Evolutionary conservation across 1,140 invertebrate genomes (phyloP).

Genomic region (Brachystomella parvula): DNA sequence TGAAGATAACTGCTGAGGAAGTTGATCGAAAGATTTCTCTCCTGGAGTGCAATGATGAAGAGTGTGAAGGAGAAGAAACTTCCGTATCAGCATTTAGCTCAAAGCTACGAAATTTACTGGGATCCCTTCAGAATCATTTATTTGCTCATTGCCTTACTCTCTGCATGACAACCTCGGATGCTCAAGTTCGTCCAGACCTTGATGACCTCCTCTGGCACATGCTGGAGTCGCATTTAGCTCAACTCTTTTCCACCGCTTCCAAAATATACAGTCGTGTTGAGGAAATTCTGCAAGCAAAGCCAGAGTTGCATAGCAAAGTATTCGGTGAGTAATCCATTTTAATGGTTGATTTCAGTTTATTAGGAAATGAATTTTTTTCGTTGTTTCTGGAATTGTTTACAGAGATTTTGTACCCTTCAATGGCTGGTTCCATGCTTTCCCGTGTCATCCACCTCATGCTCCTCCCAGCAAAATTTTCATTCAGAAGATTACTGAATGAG

Average conservation of each 20-base stretch:
- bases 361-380: slow-evolving; percentile 1
- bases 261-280: slow-evolving; percentile 12
- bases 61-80: neutral
- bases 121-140: slow-evolving; percentile 55
- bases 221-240: slow-evolving; percentile 17
- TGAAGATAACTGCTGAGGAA: slow-evolving; percentile 23
- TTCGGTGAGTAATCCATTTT: neutral
- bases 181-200: slow-evolving; percentile 14
- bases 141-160: slow-evolving; percentile 45
- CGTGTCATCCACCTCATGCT: slow-evolving; percentile 53
- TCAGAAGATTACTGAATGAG: slow-evolving; percentile 17
- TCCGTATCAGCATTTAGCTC: slow-evolving; percentile 20
- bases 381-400: neutral
- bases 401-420: slow-evolving; percentile 30
- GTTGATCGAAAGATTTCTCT: slow-evolving; percentile 8
- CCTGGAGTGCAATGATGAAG: neutral
- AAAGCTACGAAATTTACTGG: slow-evolving; percentile 48
- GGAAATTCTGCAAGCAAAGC: slow-evolving; percentile 13
- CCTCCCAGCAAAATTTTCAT: slow-evolving; percentile 45
- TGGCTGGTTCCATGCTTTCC: slow-evolving; percentile 50
- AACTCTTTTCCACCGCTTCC: slow-evolving; percentile 13
- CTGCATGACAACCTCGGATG: neutral
- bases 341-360: neutral
- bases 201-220: slow-evolving; percentile 19
- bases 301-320: slow-evolving; percentile 13